Evolutionary conservation across 2,888 invertebrate species (phyloP).

Genomic region (Sturmia bella): DNA sequence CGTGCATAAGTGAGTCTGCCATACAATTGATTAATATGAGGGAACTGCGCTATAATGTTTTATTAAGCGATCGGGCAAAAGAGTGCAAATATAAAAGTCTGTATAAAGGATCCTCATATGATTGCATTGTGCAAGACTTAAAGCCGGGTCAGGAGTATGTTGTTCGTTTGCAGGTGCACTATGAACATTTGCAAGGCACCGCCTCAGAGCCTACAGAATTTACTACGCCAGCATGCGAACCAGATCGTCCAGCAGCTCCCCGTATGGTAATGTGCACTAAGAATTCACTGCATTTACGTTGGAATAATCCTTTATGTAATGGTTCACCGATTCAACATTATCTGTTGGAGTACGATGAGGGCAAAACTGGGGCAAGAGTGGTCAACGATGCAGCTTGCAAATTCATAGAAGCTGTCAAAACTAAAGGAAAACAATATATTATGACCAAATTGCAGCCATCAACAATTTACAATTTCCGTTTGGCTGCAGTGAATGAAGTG

Average conservation of each 20-base stretch:
- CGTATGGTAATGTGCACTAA: slow-evolving; percentile 88
- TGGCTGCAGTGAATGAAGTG: slow-evolving; percentile 91
- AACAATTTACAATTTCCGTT: slow-evolving; percentile 90
- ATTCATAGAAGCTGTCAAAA: slow-evolving; percentile 88
- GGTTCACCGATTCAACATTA: slow-evolving; percentile 90
- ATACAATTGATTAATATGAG: slow-evolving; percentile 76
- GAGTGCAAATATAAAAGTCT: slow-evolving; percentile 93
- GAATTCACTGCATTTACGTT: slow-evolving; percentile 87
- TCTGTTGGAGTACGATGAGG: slow-evolving; percentile 89
- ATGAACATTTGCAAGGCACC: slow-evolving; percentile 88
- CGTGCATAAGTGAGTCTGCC: slow-evolving; percentile 74
- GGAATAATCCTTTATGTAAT: slow-evolving; percentile 89
- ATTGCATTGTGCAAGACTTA: slow-evolving; percentile 91
- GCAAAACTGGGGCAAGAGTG: slow-evolving; percentile 83
- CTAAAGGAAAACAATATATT: slow-evolving; percentile 89
- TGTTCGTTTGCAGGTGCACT: slow-evolving; percentile 85
- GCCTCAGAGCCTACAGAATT: slow-evolving; percentile 91
- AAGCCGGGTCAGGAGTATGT: slow-evolving; percentile 94
- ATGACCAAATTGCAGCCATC: slow-evolving; percentile 89
- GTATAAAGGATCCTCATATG: slow-evolving; percentile 89
- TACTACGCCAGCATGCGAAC: slow-evolving; percentile 91
- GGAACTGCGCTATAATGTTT: slow-evolving; percentile 89
- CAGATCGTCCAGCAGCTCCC: slow-evolving; percentile 89
- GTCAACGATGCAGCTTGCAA: slow-evolving; percentile 49
- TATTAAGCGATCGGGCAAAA: slow-evolving; percentile 89